A percentile compares a stretch with the other conserved stretches of the same genome.
Evolutionary conservation across 2,888 invertebrate genomes (phyloP).

Genomic region (Oligia fasciuncula): DNA sequence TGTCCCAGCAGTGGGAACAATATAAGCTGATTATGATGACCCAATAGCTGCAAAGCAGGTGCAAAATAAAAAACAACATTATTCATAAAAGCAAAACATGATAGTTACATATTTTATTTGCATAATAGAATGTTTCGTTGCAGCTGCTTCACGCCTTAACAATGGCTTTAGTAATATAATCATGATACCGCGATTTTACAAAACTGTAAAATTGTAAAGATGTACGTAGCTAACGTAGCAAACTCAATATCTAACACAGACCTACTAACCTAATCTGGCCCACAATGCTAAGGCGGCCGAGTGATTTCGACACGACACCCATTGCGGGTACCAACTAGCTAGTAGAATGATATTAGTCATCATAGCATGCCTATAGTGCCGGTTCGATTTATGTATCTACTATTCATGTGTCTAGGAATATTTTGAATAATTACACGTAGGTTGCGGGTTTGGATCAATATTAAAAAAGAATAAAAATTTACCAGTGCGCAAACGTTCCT

Average conservation of each 20-base stretch:
- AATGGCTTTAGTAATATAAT: constrained; percentile 12
- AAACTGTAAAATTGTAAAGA: constrained; percentile 13
- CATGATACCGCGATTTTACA: constrained; percentile 3
- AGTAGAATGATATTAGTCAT: constrained; percentile 52
- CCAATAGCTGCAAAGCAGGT: background rate
- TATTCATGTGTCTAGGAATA: background rate
- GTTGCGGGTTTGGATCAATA: background rate
- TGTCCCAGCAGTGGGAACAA: too few relatives aligned
- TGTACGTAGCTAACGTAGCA: constrained; percentile 22
- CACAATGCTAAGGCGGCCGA: constrained; percentile 47
- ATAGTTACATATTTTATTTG: constrained; percentile 3
- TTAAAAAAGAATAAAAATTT: too few relatives aligned
- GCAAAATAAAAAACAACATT: constrained; percentile 8
- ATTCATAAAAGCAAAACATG: background rate
- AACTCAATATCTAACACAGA: constrained; percentile 48
- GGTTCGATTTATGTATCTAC: constrained; percentile 20
- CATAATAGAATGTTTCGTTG: constrained; percentile 6
- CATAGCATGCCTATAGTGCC: constrained; percentile 32
- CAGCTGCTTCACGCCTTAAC: constrained; percentile 11
- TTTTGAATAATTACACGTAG: constrained; percentile 17
- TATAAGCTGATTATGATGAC: background rate
- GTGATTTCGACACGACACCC: constrained; percentile 55
- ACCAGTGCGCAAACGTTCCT: too few relatives aligned
- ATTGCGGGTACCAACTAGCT: constrained; percentile 42
- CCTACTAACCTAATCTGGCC: constrained; percentile 63